Evolutionary conservation across 2,888 invertebrate species (phyloP).

Genomic region (Panzeria rudis): DNA sequence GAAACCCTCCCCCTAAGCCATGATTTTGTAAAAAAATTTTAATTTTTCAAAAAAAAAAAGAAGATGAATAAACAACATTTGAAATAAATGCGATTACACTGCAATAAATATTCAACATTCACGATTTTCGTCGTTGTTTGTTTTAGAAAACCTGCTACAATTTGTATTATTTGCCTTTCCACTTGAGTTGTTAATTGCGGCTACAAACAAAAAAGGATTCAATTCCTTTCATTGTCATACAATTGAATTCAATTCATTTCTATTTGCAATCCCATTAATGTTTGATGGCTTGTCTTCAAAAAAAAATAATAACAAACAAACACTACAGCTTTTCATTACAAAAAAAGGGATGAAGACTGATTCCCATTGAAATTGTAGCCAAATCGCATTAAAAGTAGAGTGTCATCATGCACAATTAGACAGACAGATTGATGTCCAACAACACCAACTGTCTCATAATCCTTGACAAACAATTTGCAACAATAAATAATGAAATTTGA

Average conservation of each 20-base stretch:
- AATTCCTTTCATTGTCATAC: conserved; percentile 22
- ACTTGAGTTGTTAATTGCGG: conserved; percentile 75
- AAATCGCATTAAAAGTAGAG: conserved; percentile 64
- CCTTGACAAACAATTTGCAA: conserved; percentile 6
- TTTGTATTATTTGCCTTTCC: conserved; percentile 73
- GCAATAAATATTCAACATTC: conserved; percentile 70
- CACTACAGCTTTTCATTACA: not conserved
- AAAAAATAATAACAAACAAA: not conserved
- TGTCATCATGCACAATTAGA: conserved; percentile 72
- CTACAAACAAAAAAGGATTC: conserved; percentile 69
- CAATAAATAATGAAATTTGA: conserved; percentile 35
- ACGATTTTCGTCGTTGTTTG: conserved; percentile 45
- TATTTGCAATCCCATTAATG: conserved; percentile 65
- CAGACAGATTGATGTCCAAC: conserved; percentile 20
- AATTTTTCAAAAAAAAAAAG: conserved; percentile 47
- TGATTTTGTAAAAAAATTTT: conserved; percentile 39
- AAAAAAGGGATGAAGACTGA: conserved; percentile 34
- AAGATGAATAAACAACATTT: conserved; percentile 72
- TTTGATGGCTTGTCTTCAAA: conserved; percentile 55
- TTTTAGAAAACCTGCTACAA: conserved; percentile 73
- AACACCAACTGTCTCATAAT: conserved; percentile 19
- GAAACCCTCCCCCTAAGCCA: conserved; percentile 59
- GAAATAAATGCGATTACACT: conserved; percentile 75
- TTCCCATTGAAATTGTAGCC: conserved; percentile 45
- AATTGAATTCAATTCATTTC: conserved; percentile 46